A percentile compares a stretch with the other conserved stretches of the same genome.
Evolutionary conservation across 1,140 invertebrate genomes (phyloP).

Genomic region (Spodoptera litura): DNA sequence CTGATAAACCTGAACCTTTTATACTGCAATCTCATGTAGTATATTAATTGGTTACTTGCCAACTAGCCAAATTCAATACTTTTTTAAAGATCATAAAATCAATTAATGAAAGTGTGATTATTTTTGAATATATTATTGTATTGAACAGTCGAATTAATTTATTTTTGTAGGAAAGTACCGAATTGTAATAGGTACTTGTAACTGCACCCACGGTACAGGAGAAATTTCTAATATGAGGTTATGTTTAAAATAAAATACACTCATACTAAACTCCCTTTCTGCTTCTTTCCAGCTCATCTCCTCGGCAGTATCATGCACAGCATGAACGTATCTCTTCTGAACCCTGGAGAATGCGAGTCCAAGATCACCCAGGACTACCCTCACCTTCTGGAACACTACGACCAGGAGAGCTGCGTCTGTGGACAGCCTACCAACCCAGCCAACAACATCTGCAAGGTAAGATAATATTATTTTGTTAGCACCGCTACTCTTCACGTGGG

Average conservation of each 20-base stretch:
- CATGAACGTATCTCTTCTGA: slow-evolving; percentile 89
- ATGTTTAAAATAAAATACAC: too few species aligned
- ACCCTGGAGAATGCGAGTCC: slow-evolving; percentile 87
- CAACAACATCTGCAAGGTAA: slow-evolving; percentile 86
- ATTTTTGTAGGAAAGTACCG: too few species aligned
- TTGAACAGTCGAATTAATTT: too few species aligned
- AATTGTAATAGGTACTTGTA: too few species aligned
- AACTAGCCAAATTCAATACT: too few species aligned
- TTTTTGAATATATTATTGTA: too few species aligned
- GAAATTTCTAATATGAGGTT: neutral
- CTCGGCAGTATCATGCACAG: slow-evolving; percentile 91
- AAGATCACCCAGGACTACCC: slow-evolving; percentile 86
- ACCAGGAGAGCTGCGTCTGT: slow-evolving; percentile 84
- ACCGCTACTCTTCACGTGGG: neutral
- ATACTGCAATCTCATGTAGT: too few species aligned
- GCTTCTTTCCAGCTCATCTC: slow-evolving; percentile 87
- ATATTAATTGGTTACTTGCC: too few species aligned
- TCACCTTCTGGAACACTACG: slow-evolving; percentile 81
- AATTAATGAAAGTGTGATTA: too few species aligned
- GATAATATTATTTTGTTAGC: neutral
- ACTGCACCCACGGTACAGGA: too few species aligned
- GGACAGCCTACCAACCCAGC: slow-evolving; percentile 82
- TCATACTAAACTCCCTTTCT: neutral
- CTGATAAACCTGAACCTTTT: too few species aligned
- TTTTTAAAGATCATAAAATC: too few species aligned